Evolutionary conservation across 2,113 vertebrate genomes (phyloP).

Genomic region (Rhea americana): DNA sequence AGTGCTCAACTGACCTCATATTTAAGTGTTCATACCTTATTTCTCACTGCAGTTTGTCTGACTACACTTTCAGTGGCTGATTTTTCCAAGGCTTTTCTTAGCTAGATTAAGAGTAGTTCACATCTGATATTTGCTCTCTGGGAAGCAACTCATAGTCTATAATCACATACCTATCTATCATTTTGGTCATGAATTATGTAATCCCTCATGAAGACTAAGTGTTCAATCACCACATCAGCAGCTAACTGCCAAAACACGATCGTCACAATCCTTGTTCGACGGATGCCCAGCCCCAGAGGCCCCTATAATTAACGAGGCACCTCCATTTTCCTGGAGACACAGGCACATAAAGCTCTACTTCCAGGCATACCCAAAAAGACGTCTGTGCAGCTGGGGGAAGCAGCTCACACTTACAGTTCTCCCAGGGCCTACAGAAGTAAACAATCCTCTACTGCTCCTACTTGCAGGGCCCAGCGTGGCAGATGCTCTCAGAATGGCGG

Average conservation of each 20-base stretch:
- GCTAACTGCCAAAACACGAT: slow-evolving; percentile 65
- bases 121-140: slow-evolving; percentile 58
- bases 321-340: slow-evolving; percentile 24
- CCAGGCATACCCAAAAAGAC: not conserved
- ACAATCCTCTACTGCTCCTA: not conserved
- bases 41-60: slow-evolving; percentile 57
- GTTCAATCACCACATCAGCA: slow-evolving; percentile 46
- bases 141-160: slow-evolving; percentile 62
- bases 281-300: slow-evolving; percentile 54
- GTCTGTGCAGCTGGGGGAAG: not conserved
- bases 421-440: not conserved
- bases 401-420: not conserved
- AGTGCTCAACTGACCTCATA: slow-evolving; percentile 25
- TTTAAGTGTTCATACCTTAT: slow-evolving; percentile 46
- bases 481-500: rapidly evolving
- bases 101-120: slow-evolving; percentile 38
- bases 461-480: not conserved
- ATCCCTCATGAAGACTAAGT: slow-evolving; percentile 43
- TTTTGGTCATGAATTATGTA: slow-evolving; percentile 67
- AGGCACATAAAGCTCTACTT: slow-evolving; percentile 41
- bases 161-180: slow-evolving; percentile 68
- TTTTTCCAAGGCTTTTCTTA: slow-evolving; percentile 50
- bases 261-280: slow-evolving; percentile 39
- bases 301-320: slow-evolving; percentile 1
- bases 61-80: slow-evolving; percentile 2